These are phyloP conservation scores for Bombus confusus DNA, from an alignment of 1,140 invertebrate species.

Conservation along the genomic window DNA sequence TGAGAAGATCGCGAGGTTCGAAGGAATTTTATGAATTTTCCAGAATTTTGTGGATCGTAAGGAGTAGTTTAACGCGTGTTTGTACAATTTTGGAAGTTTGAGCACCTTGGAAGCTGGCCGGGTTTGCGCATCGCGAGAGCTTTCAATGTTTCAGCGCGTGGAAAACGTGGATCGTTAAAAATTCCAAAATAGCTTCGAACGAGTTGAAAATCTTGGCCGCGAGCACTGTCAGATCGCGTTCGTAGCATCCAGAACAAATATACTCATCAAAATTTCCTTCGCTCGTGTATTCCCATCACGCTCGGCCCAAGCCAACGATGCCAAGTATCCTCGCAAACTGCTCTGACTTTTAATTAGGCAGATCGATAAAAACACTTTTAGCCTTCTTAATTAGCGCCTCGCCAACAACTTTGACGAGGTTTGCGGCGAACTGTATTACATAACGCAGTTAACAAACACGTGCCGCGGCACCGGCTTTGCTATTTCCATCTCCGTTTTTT, in stretches of 20 bases:
- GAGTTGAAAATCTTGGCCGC: no score
- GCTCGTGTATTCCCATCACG: neutral
- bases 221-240: no score
- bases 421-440: neutral
- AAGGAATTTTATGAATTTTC: no score
- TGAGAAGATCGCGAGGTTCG: no score
- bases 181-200: no score
- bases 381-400: neutral
- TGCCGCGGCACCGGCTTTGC: neutral
- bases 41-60: no score
- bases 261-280: neutral
- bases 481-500: neutral
- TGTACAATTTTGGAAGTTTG: no score
- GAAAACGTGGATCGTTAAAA: no score
- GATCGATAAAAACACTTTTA: neutral
- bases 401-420: slow-evolving; percentile 2
- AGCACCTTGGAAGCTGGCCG: no score
- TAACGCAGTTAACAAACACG: neutral
- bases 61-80: no score
- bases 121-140: no score
- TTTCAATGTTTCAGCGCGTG: no score
- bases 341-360: neutral
- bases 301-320: neutral
- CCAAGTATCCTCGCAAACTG: neutral
- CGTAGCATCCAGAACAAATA: neutral